phyloP scores from a whole-genome alignment of 2,113 vertebrate genomes.

The Garra rufa region DNA sequence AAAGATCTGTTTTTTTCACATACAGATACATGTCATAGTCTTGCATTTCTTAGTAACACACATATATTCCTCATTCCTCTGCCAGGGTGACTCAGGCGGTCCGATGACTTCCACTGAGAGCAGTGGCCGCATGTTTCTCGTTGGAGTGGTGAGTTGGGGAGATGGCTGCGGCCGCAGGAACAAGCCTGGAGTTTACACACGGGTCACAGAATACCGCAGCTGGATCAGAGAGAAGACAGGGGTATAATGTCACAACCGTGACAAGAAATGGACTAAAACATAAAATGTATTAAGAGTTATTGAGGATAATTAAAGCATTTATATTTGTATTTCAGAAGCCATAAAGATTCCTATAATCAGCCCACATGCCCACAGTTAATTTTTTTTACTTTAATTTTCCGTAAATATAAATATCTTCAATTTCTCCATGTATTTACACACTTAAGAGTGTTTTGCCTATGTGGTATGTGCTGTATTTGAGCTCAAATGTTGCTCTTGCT shows the following conservation, averaged over 20 bases:
- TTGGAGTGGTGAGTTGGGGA: constrained; percentile 93
- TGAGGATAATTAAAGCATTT: not conserved
- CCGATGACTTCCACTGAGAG: constrained; percentile 82
- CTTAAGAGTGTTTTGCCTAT: not conserved
- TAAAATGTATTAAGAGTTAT: not conserved
- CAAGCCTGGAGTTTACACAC: constrained; percentile 91
- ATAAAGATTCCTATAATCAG: not conserved
- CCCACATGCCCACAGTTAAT: not conserved
- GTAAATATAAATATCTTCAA: not conserved
- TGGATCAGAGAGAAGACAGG: constrained; percentile 78
- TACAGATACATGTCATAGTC: not conserved
- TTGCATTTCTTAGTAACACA: not conserved
- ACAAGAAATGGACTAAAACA: not conserved
- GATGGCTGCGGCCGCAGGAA: constrained; percentile 90
- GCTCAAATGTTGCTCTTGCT: not conserved
- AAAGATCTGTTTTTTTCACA: not conserved
- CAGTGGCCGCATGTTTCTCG: constrained; percentile 80
- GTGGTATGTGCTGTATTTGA: not conserved
- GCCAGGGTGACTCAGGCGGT: constrained; percentile 91
- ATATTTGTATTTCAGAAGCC: not conserved
- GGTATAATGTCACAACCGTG: constrained; percentile 4
- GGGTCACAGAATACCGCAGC: constrained; percentile 76
- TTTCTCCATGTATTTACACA: not conserved
- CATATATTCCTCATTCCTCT: not conserved
- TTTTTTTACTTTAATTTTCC: not conserved